Percentiles rank a stretch among this genome's conserved stretches.
phyloP scores from a whole-genome alignment of 2,888 invertebrate genomes.

The Hirtodrosophila alboralis region DNA sequence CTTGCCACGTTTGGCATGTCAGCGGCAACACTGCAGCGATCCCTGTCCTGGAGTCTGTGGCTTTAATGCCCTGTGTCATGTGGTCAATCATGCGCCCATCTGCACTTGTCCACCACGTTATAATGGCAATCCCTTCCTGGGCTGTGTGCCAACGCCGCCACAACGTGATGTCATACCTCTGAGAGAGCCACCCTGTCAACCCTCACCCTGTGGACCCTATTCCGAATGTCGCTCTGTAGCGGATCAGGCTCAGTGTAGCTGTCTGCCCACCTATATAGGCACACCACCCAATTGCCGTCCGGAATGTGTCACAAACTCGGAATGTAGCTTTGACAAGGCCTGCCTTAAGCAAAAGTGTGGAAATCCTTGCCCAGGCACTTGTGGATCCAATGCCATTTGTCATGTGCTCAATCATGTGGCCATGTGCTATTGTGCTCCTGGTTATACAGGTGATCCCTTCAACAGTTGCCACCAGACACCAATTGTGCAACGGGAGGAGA shows the following conservation, averaged over 20 bases:
- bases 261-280: slow-evolving; percentile 88
- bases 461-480: slow-evolving; percentile 84
- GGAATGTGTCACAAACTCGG: slow-evolving; percentile 89
- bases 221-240: slow-evolving; percentile 85
- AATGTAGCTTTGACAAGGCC: slow-evolving; percentile 88
- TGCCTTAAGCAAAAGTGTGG: slow-evolving; percentile 90
- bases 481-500: slow-evolving; percentile 69
- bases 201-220: slow-evolving; percentile 86
- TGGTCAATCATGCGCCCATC: slow-evolving; percentile 91
- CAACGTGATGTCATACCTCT: slow-evolving; percentile 41
- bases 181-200: slow-evolving; percentile 84
- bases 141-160: slow-evolving; percentile 85
- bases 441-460: slow-evolving; percentile 89
- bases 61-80: slow-evolving; percentile 88
- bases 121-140: slow-evolving; percentile 91
- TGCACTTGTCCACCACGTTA: slow-evolving; percentile 89
- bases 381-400: slow-evolving; percentile 86
- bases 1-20: slow-evolving; percentile 89
- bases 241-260: slow-evolving; percentile 86
- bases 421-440: slow-evolving; percentile 86
- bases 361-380: slow-evolving; percentile 89
- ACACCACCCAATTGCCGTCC: slow-evolving; percentile 89
- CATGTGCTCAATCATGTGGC: slow-evolving; percentile 86
- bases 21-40: slow-evolving; percentile 91
- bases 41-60: slow-evolving; percentile 93